These are phyloP conservation scores for Echeneis naucrates DNA, from an alignment of 2,797 vertebrate genomes.

Conservation along the genomic window DNA sequence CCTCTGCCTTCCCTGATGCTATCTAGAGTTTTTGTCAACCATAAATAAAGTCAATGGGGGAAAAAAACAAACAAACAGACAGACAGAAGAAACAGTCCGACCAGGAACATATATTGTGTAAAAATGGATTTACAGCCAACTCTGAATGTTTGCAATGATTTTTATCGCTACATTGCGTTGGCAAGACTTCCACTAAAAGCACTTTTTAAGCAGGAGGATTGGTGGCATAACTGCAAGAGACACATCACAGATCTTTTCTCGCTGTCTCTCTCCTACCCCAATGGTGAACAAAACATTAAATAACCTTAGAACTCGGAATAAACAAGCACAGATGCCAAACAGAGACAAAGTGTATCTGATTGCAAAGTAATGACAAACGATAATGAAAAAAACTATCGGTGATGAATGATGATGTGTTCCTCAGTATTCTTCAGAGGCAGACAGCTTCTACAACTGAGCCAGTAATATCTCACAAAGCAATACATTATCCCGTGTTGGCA, in stretches of 20 bases:
- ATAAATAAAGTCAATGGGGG: too few relatives aligned
- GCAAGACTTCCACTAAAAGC: background rate
- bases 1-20: too few relatives aligned
- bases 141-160: background rate
- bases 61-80: background rate
- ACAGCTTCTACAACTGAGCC: background rate
- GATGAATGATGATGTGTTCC: constrained; percentile 24
- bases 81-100: background rate
- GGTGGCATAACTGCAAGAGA: constrained; percentile 1
- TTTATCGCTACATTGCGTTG: background rate
- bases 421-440: constrained; percentile 6
- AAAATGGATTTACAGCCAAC: background rate
- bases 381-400: constrained; percentile 7
- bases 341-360: constrained; percentile 7
- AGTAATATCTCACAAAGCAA: constrained; percentile 18
- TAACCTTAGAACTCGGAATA: background rate
- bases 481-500: background rate
- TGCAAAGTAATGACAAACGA: constrained; percentile 28
- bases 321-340: background rate
- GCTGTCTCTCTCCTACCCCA: background rate
- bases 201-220: background rate
- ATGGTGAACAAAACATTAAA: constrained; percentile 10
- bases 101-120: background rate
- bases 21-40: too few relatives aligned
- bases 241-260: background rate